phyloP scores from a whole-genome alignment of 1,140 invertebrate genomes.

The Colletes gigas region DNA sequence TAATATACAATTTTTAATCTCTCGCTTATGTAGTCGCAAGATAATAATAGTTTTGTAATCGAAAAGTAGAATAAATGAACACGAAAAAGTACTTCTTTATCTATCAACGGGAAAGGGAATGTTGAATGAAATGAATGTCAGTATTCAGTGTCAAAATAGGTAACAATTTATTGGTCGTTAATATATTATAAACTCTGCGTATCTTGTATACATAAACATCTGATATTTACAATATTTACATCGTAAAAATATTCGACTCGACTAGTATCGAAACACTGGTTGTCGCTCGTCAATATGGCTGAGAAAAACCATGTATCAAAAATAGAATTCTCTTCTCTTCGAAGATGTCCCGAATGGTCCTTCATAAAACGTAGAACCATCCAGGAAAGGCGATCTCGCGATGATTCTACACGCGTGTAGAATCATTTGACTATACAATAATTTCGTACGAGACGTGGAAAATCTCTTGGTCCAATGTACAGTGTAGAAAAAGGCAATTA shows the following conservation, averaged over 20 bases:
- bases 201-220: not conserved
- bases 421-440: not conserved
- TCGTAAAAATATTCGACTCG: not conserved
- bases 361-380: not conserved
- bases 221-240: not conserved
- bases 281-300: not conserved
- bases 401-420: not conserved
- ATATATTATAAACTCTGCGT: not conserved
- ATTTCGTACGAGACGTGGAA: not conserved
- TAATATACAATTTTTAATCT: no score
- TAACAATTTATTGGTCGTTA: slow-evolving; percentile 31
- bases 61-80: no score
- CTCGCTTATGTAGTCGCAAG: no score
- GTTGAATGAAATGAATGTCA: not conserved
- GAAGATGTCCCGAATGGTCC: not conserved
- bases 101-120: no score
- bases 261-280: not conserved
- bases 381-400: not conserved
- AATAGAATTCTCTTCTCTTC: slow-evolving; percentile 2
- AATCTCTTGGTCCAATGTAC: not conserved
- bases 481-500: not conserved
- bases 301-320: slow-evolving; percentile 8
- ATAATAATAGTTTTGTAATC: no score
- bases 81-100: no score
- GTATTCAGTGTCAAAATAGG: not conserved